These are phyloP conservation scores for Acrocyrtus sp. DNA, from an alignment of 2,888 invertebrate genomes.

Conservation along the genomic window DNA sequence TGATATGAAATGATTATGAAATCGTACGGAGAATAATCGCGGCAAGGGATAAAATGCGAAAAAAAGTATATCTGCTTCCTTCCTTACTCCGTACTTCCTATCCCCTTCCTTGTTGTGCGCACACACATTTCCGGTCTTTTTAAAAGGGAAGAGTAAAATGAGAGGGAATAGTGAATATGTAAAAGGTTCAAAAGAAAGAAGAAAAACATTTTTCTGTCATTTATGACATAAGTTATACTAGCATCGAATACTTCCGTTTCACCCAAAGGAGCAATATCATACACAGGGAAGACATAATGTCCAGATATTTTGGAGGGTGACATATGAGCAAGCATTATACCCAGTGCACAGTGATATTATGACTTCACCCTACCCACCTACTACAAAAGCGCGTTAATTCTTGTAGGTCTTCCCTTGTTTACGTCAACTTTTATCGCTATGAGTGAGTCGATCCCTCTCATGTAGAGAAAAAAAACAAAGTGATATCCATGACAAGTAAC, in stretches of 20 bases:
- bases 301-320: too few relatives aligned
- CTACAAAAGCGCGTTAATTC: conserved; percentile 3
- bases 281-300: too few relatives aligned
- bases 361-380: too few relatives aligned
- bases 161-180: conserved; percentile 1
- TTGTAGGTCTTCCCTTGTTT: neutral
- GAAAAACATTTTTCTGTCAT: neutral
- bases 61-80: conserved; percentile 13
- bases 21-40: neutral
- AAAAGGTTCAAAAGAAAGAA: conserved; percentile 1
- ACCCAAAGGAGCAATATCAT: conserved; percentile 6
- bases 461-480: neutral
- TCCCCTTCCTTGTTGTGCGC: conserved; percentile 7
- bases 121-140: conserved; percentile 17
- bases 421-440: neutral
- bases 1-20: too few relatives aligned
- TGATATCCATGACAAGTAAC: neutral
- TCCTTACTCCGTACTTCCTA: conserved; percentile 21
- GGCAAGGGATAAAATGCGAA: conserved; percentile 13
- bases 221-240: conserved; percentile 1
- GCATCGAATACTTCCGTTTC: neutral
- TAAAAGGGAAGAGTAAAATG: conserved; percentile 3
- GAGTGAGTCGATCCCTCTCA: neutral
- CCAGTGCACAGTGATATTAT: too few relatives aligned
- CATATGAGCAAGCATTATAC: too few relatives aligned